These are phyloP conservation scores for Etheostoma spectabile DNA, from an alignment of 2,113 vertebrate species.

Conservation along the genomic window DNA sequence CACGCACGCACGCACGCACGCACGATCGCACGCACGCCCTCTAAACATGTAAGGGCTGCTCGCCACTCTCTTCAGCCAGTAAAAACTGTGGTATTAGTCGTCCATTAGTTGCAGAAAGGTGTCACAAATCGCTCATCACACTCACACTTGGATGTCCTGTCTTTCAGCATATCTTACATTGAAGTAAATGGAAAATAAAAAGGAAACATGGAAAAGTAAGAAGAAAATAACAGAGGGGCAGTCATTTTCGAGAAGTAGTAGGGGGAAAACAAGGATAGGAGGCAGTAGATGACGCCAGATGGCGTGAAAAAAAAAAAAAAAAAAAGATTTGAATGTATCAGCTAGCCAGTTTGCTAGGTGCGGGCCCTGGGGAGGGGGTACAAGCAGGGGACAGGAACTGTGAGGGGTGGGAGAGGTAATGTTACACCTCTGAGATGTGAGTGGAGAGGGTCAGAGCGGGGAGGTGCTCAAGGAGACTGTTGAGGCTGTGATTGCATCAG, in stretches of 20 bases:
- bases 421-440: slow-evolving; percentile 66
- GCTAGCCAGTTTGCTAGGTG: slow-evolving; percentile 81
- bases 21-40: neutral
- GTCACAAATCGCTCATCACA: slow-evolving; percentile 75
- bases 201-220: slow-evolving; percentile 57
- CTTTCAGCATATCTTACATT: slow-evolving; percentile 72
- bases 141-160: slow-evolving; percentile 82
- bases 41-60: slow-evolving; percentile 30
- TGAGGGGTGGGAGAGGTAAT: slow-evolving; percentile 82
- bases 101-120: slow-evolving; percentile 31
- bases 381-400: slow-evolving; percentile 23
- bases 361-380: slow-evolving; percentile 81
- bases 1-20: neutral
- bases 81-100: slow-evolving; percentile 1
- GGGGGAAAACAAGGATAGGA: slow-evolving; percentile 77
- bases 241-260: neutral
- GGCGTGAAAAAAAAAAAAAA: slow-evolving; percentile 38
- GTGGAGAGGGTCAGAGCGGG: slow-evolving; percentile 83
- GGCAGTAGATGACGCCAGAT: slow-evolving; percentile 76
- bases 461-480: slow-evolving; percentile 25
- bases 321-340: slow-evolving; percentile 37
- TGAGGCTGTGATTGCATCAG: slow-evolving; percentile 81
- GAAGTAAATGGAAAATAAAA: slow-evolving; percentile 79
- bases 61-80: slow-evolving; percentile 2
- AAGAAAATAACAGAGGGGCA: slow-evolving; percentile 46